These are phyloP conservation scores for Tolmerus cingulatus DNA, from an alignment of 2,888 invertebrate genomes.

Conservation along the genomic window DNA sequence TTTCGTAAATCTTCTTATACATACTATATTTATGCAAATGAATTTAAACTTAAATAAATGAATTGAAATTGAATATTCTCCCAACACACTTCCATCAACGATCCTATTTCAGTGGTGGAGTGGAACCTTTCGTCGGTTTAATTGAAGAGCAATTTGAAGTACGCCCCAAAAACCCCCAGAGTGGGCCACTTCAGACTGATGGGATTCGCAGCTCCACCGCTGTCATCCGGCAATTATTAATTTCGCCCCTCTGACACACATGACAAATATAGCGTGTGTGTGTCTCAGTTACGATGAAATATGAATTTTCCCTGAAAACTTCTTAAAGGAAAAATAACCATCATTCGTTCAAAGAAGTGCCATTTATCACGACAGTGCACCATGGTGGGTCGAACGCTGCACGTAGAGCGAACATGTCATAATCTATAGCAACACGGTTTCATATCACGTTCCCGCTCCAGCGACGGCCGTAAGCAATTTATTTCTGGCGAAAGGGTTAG, in stretches of 20 bases:
- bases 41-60: too few relatives aligned
- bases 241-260: constrained; percentile 6
- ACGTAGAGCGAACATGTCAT: constrained; percentile 25
- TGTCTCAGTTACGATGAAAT: constrained; percentile 18
- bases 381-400: constrained; percentile 26
- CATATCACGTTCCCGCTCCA: constrained; percentile 4
- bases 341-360: constrained; percentile 19
- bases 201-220: background rate
- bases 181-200: background rate
- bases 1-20: too few relatives aligned
- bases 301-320: constrained; percentile 31
- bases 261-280: constrained; percentile 31
- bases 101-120: background rate
- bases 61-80: background rate
- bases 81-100: background rate
- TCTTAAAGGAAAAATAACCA: constrained; percentile 35
- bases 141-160: background rate
- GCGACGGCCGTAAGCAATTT: constrained; percentile 1
- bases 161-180: background rate
- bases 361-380: constrained; percentile 35
- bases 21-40: background rate
- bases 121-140: background rate
- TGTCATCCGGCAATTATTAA: constrained; percentile 33
- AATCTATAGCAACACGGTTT: constrained; percentile 19
- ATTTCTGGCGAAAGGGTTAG: constrained; percentile 15